Conservation (phyloP, 2,888 invertebrate genomes). For the Xestoiulus laeticollis region DNA sequence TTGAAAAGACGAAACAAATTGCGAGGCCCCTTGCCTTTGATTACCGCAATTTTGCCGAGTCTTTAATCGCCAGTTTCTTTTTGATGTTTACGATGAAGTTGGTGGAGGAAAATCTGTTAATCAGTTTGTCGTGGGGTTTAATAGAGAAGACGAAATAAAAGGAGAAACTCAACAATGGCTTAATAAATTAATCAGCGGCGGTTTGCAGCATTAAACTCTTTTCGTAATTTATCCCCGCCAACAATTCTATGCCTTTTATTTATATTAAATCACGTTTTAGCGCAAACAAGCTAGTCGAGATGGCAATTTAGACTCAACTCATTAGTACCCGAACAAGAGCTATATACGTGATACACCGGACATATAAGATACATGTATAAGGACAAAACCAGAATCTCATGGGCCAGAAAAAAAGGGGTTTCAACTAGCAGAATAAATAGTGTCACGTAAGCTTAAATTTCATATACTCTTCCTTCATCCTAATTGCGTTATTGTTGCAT, state of each 20-base stretch:
- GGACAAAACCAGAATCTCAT: no score
- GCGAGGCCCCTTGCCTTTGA: not conserved
- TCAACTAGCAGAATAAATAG: no score
- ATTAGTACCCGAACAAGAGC: not conserved
- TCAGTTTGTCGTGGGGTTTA: not conserved
- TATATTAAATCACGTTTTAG: constrained; percentile 26
- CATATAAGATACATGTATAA: not conserved
- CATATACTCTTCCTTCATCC: not conserved
- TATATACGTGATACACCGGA: not conserved
- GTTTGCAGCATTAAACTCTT: constrained; percentile 7
- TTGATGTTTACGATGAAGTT: constrained; percentile 10
- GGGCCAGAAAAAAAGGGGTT: no score
- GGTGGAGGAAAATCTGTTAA: not conserved
- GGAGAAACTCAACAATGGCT: constrained; percentile 26
- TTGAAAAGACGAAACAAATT: constrained; percentile 26
- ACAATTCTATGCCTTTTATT: not conserved
- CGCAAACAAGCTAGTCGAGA: not conserved
- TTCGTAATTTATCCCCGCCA: constrained; percentile 8
- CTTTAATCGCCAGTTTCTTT: constrained; percentile 26
- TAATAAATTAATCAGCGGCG: constrained; percentile 26
- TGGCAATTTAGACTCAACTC: not conserved
- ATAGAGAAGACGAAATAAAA: not conserved
- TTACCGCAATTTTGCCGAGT: constrained; percentile 26
- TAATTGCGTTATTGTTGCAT: constrained; percentile 24
- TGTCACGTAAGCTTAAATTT: not conserved